These are phyloP conservation scores for Diarsia brunnea DNA, from an alignment of 2,888 invertebrate species.

Conservation along the genomic window DNA sequence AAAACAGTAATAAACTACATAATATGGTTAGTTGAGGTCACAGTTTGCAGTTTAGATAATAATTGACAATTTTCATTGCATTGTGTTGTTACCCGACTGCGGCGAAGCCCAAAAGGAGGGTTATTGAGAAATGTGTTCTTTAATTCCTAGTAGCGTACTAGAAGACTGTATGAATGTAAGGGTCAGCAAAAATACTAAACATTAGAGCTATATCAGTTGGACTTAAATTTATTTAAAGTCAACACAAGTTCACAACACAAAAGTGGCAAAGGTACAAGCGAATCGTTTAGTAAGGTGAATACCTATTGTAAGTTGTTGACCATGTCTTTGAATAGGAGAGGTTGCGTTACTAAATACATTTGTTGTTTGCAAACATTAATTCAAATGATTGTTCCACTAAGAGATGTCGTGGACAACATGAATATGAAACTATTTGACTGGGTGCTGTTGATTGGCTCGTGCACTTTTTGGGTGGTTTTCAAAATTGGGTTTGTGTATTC, in stretches of 20 bases:
- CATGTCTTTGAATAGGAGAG: neutral
- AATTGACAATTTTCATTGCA: neutral
- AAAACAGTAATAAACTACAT: neutral
- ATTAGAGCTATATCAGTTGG: neutral
- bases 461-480: slow-evolving; percentile 32
- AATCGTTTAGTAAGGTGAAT: neutral
- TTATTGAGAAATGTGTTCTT: neutral
- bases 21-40: neutral
- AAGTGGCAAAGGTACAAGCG: neutral
- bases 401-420: neutral
- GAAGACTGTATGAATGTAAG: neutral
- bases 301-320: neutral
- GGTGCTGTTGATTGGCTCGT: slow-evolving; percentile 4
- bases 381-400: neutral
- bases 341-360: neutral
- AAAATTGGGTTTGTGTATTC: slow-evolving; percentile 61
- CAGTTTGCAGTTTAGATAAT: neutral
- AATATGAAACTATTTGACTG: neutral
- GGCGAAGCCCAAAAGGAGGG: no score
- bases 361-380: neutral
- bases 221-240: neutral
- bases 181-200: neutral
- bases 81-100: neutral
- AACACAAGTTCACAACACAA: neutral
- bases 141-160: neutral